Evolutionary conservation across 1,140 invertebrate species (phyloP).

Genomic region (Homarus americanus): DNA sequence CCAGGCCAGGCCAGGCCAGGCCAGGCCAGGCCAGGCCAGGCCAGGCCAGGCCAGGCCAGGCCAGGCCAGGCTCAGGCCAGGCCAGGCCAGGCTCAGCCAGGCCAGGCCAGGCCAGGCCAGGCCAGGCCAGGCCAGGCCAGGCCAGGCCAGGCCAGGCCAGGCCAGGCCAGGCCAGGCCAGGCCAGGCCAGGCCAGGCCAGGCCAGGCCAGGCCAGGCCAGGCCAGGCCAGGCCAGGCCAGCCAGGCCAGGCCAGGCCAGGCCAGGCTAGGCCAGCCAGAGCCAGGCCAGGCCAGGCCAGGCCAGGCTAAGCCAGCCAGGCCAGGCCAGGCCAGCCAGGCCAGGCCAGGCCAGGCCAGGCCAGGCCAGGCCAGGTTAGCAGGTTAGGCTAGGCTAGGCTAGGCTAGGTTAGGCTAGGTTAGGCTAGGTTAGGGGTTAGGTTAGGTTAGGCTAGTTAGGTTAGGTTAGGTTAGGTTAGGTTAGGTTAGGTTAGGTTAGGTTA

Average conservation of each 20-base stretch:
- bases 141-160: conserved; percentile 74
- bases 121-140: conserved; percentile 70
- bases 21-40: conserved; percentile 65
- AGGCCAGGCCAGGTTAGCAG: no score
- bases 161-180: conserved; percentile 73
- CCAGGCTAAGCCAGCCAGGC: no score
- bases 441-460: no score
- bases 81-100: conserved; percentile 42
- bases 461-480: conserved; percentile 75
- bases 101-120: not conserved
- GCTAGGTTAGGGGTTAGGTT: no score
- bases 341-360: no score
- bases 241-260: conserved; percentile 42
- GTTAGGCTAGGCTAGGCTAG: no score
- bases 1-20: conserved; percentile 48
- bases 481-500: conserved; percentile 75
- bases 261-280: no score
- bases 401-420: no score
- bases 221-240: conserved; percentile 75
- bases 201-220: conserved; percentile 74
- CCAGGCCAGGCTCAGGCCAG: conserved; percentile 36
- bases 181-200: conserved; percentile 76
- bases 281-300: no score
- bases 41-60: conserved; percentile 40
- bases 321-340: no score